Conservation (phyloP, 2,113 vertebrate genomes). For the Recurvirostra avosetta region DNA sequence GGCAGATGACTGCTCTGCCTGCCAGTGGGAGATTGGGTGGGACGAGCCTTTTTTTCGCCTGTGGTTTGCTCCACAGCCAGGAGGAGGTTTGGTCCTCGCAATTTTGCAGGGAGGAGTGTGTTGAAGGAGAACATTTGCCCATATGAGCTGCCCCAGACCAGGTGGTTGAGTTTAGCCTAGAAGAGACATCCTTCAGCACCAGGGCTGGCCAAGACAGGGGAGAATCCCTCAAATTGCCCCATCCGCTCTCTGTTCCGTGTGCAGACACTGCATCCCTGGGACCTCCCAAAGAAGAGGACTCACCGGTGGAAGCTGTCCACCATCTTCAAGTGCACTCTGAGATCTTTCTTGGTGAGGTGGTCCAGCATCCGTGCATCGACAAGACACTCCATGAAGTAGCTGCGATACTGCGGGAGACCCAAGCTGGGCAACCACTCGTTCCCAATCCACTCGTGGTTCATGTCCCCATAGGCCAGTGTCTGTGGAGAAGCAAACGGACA, state of each 20-base stretch:
- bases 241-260: background rate
- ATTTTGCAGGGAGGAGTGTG: background rate
- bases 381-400: slow-evolving; percentile 98
- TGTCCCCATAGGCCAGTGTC: slow-evolving; percentile 96
- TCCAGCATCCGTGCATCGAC: slow-evolving; percentile 96
- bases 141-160: background rate
- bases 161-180: background rate
- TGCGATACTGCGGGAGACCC: slow-evolving; percentile 94
- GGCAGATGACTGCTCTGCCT: background rate
- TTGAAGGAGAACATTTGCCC: background rate
- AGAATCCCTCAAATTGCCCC: background rate
- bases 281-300: background rate
- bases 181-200: background rate
- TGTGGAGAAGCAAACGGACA: slow-evolving; percentile 45
- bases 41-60: background rate
- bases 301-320: slow-evolving; percentile 98
- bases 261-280: background rate
- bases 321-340: slow-evolving; percentile 95
- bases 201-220: background rate
- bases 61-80: background rate
- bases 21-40: too few species aligned
- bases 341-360: slow-evolving; percentile 97
- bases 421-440: slow-evolving; percentile 96
- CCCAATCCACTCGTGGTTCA: slow-evolving; percentile 99
- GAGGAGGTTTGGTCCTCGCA: background rate